Evolutionary conservation across 2,113 vertebrate species (phyloP).

Genomic region (Tyto alba): DNA sequence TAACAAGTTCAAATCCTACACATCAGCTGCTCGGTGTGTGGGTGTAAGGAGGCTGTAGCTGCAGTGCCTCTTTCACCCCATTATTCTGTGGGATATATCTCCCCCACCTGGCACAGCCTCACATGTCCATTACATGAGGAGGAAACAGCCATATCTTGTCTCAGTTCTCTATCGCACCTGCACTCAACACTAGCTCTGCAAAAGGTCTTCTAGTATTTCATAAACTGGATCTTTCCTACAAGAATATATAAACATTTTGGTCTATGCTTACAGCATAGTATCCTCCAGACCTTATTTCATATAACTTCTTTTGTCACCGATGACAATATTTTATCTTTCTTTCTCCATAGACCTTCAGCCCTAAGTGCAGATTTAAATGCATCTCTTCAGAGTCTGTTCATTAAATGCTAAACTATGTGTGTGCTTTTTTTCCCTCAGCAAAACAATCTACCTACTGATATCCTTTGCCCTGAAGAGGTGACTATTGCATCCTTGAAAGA

Average conservation of each 20-base stretch:
- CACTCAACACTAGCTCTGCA: background rate
- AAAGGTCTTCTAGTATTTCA: background rate
- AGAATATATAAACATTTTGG: background rate
- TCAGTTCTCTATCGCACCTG: background rate
- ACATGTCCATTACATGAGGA: background rate
- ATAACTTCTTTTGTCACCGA: background rate
- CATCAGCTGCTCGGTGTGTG: background rate
- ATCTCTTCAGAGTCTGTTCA: background rate
- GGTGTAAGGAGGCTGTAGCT: background rate
- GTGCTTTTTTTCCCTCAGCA: background rate
- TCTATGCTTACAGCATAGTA: background rate
- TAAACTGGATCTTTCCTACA: background rate
- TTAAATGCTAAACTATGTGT: background rate
- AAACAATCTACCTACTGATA: background rate
- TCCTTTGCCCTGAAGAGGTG: background rate
- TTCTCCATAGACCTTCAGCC: background rate
- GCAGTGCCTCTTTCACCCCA: background rate
- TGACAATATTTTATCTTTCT: background rate
- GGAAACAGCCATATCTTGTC: background rate
- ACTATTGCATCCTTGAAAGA: background rate
- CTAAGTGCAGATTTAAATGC: background rate
- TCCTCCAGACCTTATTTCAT: background rate
- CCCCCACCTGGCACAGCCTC: background rate
- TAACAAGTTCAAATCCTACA: background rate
- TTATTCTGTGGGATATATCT: background rate